A percentile compares a stretch with the other conserved stretches of the same genome.
Evolutionary conservation across 2,888 invertebrate genomes (phyloP).

Genomic region (Tiliacea citrago): DNA sequence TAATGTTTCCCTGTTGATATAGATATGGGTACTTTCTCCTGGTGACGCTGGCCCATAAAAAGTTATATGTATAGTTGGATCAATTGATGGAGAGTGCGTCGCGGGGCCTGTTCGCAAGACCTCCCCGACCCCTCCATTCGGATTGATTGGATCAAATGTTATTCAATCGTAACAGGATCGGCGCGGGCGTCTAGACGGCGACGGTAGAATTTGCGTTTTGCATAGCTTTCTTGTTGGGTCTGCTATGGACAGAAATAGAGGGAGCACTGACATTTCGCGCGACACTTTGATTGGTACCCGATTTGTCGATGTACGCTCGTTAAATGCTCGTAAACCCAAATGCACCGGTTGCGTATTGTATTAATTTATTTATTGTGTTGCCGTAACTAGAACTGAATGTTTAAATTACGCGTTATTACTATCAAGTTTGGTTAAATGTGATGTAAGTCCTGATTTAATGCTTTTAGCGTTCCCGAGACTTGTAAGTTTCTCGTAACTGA

Average conservation of each 20-base stretch:
- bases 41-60: slow-evolving; percentile 48
- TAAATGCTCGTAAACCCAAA: slow-evolving; percentile 76
- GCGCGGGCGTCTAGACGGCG: slow-evolving; percentile 87
- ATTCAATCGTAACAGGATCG: slow-evolving; percentile 87
- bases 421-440: slow-evolving; percentile 38
- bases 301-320: slow-evolving; percentile 81
- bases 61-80: slow-evolving; percentile 66
- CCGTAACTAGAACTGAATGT: slow-evolving; percentile 53
- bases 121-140: slow-evolving; percentile 85
- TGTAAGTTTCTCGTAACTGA: slow-evolving; percentile 5
- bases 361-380: slow-evolving; percentile 65
- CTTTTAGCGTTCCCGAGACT: slow-evolving; percentile 21
- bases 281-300: slow-evolving; percentile 82
- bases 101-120: slow-evolving; percentile 79
- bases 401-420: slow-evolving; percentile 48
- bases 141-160: slow-evolving; percentile 90
- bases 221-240: slow-evolving; percentile 88
- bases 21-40: slow-evolving; percentile 59
- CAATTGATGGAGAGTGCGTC: slow-evolving; percentile 79
- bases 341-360: slow-evolving; percentile 56
- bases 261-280: slow-evolving; percentile 87
- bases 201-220: slow-evolving; percentile 87
- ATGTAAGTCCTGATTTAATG: slow-evolving; percentile 34
- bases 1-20: slow-evolving; percentile 51
- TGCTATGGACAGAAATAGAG: slow-evolving; percentile 86